Evolutionary conservation across 2,113 vertebrate species (phyloP), one percentile per base, ranked within the genome.

Genomic region (Parus major): DNA sequence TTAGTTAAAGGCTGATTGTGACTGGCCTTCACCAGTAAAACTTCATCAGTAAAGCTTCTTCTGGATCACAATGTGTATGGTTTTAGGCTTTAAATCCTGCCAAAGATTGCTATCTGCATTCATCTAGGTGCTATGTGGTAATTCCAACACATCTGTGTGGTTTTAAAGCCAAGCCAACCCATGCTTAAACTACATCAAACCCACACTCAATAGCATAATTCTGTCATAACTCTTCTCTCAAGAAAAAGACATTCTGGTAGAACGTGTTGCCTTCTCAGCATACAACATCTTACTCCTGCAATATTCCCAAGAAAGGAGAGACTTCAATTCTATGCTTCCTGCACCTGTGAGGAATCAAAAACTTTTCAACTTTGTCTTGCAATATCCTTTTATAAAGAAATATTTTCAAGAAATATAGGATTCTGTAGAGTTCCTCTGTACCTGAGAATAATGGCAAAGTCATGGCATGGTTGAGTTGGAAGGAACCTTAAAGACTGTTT

Each of bases 221-320:
- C 28, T 56, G 20, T 15, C 18, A 14, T 64, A 68, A 76, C 2
- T 21, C 13, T 27, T 82, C 7, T 29, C 11, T 79, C 22, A 71
- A 57, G 47, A 49, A 71, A 63, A 55, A 52, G 50, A 7, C 3
- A 31, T 3, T 24, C 10, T 41, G 15, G 29, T 36, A 64, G 19
- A 36, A 73, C 41, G 1, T 53, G 9, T 50, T 82, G 13, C 2
- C n/a, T 75, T 55, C 13, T 86, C 20, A n/a, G 10, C 11, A n/a
- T 25, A 10, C 5, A 50, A 36, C 4, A 68, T 18, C 10, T 16
- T 55, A 9, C 4, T 72, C 10, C 50, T 71, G 15, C 1, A 0
- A 52, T 57, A 73, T 44, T 61, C 24, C 20, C 11, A 61, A 17
- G 18, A 47, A 44, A 9, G 11, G 14, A 78, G 6, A 44, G 10